A percentile compares a stretch with the other conserved stretches of the same genome.
Conservation (phyloP, 2,888 invertebrate genomes). For the Heterodera filipjevi region DNA sequence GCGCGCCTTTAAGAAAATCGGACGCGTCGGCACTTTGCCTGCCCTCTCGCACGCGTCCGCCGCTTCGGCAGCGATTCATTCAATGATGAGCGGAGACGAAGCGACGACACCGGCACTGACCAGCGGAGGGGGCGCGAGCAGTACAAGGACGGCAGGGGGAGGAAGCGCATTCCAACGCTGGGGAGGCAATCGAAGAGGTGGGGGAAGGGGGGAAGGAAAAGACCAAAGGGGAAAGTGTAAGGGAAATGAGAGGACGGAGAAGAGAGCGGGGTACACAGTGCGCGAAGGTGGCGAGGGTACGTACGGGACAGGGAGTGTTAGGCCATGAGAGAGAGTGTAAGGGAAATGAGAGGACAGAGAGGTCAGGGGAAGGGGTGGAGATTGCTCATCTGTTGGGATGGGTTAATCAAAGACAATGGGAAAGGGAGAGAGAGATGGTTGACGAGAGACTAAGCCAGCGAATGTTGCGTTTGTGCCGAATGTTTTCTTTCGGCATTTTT, state of each 20-base stretch:
- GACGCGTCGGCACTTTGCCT: conserved; percentile 23
- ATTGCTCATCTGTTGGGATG: too few relatives aligned
- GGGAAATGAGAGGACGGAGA: background rate
- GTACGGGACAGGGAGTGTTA: too few relatives aligned
- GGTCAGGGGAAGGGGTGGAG: too few relatives aligned
- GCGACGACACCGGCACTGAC: conserved; percentile 14
- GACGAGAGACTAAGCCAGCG: too few relatives aligned
- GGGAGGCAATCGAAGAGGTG: conserved; percentile 19
- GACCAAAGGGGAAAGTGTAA: background rate
- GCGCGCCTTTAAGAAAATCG: conserved; percentile 27
- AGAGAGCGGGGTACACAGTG: background rate
- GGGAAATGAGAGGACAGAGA: background rate
- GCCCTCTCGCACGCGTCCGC: conserved; percentile 21
- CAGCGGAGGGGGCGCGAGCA: conserved; percentile 17
- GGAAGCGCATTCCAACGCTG: conserved; percentile 22
- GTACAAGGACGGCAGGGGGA: conserved; percentile 16
- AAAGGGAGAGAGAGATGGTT: too few relatives aligned
- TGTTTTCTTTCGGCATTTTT: background rate
- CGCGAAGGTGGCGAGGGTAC: background rate
- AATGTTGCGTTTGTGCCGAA: too few relatives aligned
- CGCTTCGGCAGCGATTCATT: conserved; percentile 11
- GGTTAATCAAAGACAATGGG: too few relatives aligned
- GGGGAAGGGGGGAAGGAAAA: background rate
- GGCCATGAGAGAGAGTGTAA: background rate
- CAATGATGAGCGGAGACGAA: conserved; percentile 15